Conservation (phyloP, 2,888 invertebrate genomes). For the Mesorhabditis spiculigera region DNA sequence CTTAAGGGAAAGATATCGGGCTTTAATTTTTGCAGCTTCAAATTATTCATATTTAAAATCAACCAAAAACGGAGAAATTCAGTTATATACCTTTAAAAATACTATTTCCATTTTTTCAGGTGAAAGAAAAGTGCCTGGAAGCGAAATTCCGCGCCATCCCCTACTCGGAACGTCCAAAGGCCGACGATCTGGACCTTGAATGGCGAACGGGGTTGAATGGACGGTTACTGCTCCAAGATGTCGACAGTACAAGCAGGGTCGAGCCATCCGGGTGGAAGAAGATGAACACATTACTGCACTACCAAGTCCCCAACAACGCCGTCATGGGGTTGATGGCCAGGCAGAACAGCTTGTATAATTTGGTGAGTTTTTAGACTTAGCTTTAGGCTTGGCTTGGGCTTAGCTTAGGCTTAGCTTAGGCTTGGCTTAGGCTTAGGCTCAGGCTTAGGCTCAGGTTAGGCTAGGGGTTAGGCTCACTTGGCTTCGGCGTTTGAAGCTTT, state of each 20-base stretch:
- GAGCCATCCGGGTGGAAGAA: conserved; percentile 91
- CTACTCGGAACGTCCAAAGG: conserved; percentile 87
- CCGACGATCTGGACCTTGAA: conserved; percentile 88
- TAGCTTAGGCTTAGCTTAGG: too few relatives aligned
- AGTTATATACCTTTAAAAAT: too few relatives aligned
- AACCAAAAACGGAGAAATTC: too few relatives aligned
- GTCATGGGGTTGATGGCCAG: conserved; percentile 37
- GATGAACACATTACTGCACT: conserved; percentile 92
- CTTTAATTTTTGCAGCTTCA: too few relatives aligned
- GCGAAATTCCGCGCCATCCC: conserved; percentile 94
- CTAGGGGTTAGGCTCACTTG: too few relatives aligned
- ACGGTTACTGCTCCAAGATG: conserved; percentile 82
- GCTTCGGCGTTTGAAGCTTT: too few relatives aligned
- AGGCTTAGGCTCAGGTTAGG: neutral
- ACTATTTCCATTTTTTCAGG: conserved; percentile 60
- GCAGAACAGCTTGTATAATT: conserved; percentile 78
- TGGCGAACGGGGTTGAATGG: conserved; percentile 90
- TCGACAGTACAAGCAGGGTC: conserved; percentile 89
- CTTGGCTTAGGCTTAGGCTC: neutral
- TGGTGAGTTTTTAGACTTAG: conserved; percentile 59
- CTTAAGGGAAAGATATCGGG: too few relatives aligned
- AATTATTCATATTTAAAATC: too few relatives aligned
- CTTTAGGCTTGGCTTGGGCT: too few relatives aligned
- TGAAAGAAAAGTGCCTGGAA: conserved; percentile 96
- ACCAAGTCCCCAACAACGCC: conserved; percentile 72